Base-by-base conservation (phyloP, 2,888 invertebrate genomes). In the Meandrusa payeni region DNA sequence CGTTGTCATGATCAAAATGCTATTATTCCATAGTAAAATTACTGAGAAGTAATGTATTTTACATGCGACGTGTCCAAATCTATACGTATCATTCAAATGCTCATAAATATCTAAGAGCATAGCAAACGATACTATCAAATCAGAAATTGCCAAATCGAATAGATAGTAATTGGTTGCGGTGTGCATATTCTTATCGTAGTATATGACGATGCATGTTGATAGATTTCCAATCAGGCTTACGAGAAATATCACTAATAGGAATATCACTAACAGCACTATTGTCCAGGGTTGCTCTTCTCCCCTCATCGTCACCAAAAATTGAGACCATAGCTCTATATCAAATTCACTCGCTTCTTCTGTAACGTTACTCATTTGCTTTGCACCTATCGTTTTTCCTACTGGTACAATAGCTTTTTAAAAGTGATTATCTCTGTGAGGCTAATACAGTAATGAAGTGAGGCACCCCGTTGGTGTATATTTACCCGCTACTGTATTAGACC, bases 311-410 rank as follows among this genome's bases (percentile, higher is more conserved):
- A 54, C 56, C 6, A 71, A 45, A 36, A 71, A 65, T 4, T 59
- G 42, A 0, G 58, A 50, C 75, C 75, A 75, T 32, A 60, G 42
- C 44, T 56, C 48, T 9, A 59, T 42, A 26, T 64, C 54, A 64
- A 93, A 93, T 54, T 94, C 94, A 68, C 89, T 82, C 4, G 33
- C 6, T 4, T 11, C 31, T 28, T 41, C 44, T 3, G 49, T 47
- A 0, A 13, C 9, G 19, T 51, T 57, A 4, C 27, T 31, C 53
- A 57, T 57, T 46, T 28, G 12, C 11, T 12, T 15, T 13, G 6
- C n/a, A n/a, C n/a, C n/a, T n/a, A n/a, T n/a, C n/a, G n/a, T n/a
- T n/a, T n/a, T n/a, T n/a, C n/a, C n/a, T n/a, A n/a, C n/a, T n/a
- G n/a, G n/a, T n/a, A n/a, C n/a, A n/a, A n/a, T n/a, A n/a, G n/a